Evolutionary conservation across 92 coral and sea anemone genomes (phyloP).

Genomic region (Palythoa grandiflora): DNA sequence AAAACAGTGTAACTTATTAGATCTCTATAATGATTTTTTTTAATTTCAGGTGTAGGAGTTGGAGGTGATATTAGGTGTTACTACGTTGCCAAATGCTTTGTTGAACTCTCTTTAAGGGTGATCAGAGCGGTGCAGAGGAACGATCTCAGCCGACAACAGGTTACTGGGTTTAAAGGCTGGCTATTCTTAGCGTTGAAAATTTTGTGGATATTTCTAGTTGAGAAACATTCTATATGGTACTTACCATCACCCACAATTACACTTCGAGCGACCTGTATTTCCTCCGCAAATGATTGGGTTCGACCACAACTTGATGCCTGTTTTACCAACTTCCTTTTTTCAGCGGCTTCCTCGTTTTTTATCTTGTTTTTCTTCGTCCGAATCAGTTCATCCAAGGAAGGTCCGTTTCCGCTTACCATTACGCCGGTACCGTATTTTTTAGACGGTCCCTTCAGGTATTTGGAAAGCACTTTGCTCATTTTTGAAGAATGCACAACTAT

Average conservation of each 20-base stretch:
- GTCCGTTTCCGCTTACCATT: conserved; percentile 42
- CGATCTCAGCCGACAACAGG: no score
- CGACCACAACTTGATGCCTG: conserved; percentile 7
- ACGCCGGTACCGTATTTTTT: conserved; percentile 22
- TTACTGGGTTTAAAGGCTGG: no score
- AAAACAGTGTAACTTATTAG: no score
- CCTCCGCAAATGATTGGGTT: conserved; percentile 32
- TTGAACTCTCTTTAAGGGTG: no score
- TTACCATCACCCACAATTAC: conserved; percentile 11
- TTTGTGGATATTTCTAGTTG: no score
- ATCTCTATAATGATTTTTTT: no score
- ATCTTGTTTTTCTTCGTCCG: conserved; percentile 1
- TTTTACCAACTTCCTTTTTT: conserved; percentile 4
- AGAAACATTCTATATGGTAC: not conserved
- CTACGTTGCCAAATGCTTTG: no score
- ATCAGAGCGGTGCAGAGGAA: no score
- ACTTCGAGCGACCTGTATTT: conserved; percentile 6
- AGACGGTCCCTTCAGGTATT: not conserved
- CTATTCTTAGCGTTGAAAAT: no score
- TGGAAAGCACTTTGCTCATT: conserved; percentile 7
- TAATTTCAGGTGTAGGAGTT: no score
- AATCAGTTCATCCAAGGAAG: conserved; percentile 17
- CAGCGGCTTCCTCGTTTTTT: not conserved
- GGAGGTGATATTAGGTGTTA: no score
- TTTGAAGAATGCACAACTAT: conserved; percentile 2